Percentiles rank a stretch among this genome's conserved stretches.
phyloP scores from a whole-genome alignment of 2,113 vertebrate species.

The Rhynchopsitta pachyrhyncha region DNA sequence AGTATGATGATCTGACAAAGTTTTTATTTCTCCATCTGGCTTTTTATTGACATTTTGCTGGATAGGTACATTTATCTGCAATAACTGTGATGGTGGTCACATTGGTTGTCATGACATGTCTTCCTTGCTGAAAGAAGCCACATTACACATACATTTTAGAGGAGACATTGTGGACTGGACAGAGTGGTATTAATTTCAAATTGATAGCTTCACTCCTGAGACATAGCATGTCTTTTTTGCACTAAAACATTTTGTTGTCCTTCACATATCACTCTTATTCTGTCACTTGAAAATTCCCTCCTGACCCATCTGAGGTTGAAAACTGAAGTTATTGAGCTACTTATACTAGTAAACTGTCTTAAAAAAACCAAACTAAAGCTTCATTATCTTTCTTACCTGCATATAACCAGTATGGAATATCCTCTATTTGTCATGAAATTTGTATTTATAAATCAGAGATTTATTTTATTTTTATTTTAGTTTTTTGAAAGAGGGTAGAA shows the following conservation, averaged over 20 bases:
- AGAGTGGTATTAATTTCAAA: conserved; percentile 14
- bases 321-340: conserved; percentile 14
- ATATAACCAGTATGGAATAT: background rate
- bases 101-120: background rate
- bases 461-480: background rate
- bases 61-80: background rate
- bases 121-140: background rate
- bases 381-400: background rate
- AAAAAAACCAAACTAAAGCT: background rate
- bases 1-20: background rate
- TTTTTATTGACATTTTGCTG: background rate
- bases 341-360: background rate
- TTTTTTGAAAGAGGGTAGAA: background rate
- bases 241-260: background rate
- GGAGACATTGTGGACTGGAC: background rate
- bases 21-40: background rate
- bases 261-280: background rate
- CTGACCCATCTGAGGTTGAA: conserved; percentile 33
- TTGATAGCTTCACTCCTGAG: background rate
- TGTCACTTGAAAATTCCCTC: conserved; percentile 16
- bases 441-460: conserved; percentile 27
- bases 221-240: conserved; percentile 22
- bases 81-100: background rate
- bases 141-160: background rate
- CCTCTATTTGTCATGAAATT: background rate